Evolutionary conservation across 2,888 invertebrate species (phyloP), one percentile per base, ranked within the genome.

Genomic region (Athalia rosae): DNA sequence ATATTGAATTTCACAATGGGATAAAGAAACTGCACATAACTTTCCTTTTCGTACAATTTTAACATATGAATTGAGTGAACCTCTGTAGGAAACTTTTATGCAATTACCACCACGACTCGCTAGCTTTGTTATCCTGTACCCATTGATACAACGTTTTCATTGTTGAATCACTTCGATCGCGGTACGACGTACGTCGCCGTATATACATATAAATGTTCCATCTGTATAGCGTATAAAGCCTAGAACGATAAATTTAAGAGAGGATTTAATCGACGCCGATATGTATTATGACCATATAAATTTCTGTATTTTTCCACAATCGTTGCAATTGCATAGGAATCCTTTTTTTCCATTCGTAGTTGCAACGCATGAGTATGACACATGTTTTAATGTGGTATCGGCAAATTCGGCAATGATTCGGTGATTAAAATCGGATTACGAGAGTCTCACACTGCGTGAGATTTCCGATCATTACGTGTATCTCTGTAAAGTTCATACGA

Each of bases 401-500:
- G 28, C 28, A 28, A 28, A 0, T 28, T 28, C 28, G 28, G 0
- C 28, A 28, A 28, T 28, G 28, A 28, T 28, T 28, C 28, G 28
- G 28, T 28, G 28, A 28, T 28, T 28, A 28, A 28, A 28, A 28
- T 28, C 28, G 28, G 28, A 28, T 28, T 28, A 28, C 28, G 28
- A 28, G 28, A 28, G 28, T 28, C 28, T 28, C 1, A 28, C 28
- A 28, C 2, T 0, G 28, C 28, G 28, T 28, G 28, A 28, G 2
- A 28, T 28, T 28, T 28, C 2, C 28, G 2, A 28, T 28, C 28
- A 28, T 28, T 28, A 28, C 28, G 28, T 28, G 28, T n/a, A n/a
- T n/a, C n/a, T n/a, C n/a, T n/a, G n/a, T 28, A 28, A 28, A 71
- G 58, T 58, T 71, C 56, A 71, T 71, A 15, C 71, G 58, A 71